Conservation (phyloP, 2,797 vertebrate genomes). For the Brachyalestes nurse region DNA sequence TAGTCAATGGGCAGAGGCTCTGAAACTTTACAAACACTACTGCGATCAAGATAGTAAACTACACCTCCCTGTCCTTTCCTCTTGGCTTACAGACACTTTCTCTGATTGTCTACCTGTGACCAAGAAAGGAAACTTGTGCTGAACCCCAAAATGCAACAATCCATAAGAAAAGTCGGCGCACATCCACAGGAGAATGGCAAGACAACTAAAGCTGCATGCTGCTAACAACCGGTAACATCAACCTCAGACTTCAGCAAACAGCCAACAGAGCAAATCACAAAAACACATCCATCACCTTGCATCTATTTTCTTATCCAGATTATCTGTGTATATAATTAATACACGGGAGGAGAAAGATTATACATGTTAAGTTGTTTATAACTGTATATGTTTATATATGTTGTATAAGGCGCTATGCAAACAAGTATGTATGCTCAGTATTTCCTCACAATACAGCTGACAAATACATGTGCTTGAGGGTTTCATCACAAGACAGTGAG, state of each 20-base stretch:
- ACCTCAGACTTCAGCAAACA: slow-evolving; percentile 31
- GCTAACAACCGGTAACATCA: slow-evolving; percentile 31
- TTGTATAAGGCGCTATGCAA: slow-evolving; percentile 82
- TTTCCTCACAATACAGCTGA: slow-evolving; percentile 60
- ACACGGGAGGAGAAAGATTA: slow-evolving; percentile 76
- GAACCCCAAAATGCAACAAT: slow-evolving; percentile 1
- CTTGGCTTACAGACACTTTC: slow-evolving; percentile 13
- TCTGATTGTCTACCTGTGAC: slow-evolving; percentile 36
- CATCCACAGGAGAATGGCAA: slow-evolving; percentile 13
- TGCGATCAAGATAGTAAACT: slow-evolving; percentile 10
- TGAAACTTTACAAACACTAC: slow-evolving; percentile 38
- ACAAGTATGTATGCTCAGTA: slow-evolving; percentile 72
- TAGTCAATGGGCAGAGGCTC: slow-evolving; percentile 22
- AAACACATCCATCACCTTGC: slow-evolving; percentile 45
- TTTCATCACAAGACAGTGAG: neutral
- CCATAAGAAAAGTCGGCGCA: neutral
- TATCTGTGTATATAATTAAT: slow-evolving; percentile 67
- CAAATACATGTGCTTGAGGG: slow-evolving; percentile 46
- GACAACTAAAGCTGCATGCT: slow-evolving; percentile 37
- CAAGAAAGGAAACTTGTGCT: slow-evolving; percentile 14
- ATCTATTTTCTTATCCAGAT: slow-evolving; percentile 61
- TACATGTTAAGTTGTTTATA: slow-evolving; percentile 81
- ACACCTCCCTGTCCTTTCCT: slow-evolving; percentile 4
- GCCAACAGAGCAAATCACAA: slow-evolving; percentile 28
- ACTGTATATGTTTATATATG: slow-evolving; percentile 79